Conservation (phyloP, 2,888 invertebrate genomes). For the Drosophila dives region DNA sequence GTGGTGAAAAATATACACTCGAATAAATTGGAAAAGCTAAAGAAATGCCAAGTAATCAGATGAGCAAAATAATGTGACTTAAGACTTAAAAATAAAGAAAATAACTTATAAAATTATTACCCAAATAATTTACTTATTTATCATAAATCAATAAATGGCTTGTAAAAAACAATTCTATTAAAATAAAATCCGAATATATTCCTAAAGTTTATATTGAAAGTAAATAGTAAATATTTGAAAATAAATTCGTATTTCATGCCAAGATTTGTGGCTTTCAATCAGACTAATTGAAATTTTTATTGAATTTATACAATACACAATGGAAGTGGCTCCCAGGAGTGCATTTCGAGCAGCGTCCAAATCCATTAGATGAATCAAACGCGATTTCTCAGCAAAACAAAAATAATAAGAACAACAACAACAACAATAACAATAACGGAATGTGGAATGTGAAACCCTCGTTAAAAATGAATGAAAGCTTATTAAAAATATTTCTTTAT, state of each 20-base stretch:
- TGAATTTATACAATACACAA: constrained; percentile 36
- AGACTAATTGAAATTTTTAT: constrained; percentile 45
- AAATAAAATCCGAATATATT: neutral
- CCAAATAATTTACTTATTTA: neutral
- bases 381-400: constrained; percentile 50
- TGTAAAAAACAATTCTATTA: neutral
- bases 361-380: constrained; percentile 78
- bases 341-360: constrained; percentile 47
- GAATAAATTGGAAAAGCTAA: constrained; percentile 1
- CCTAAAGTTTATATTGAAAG: neutral
- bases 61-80: neutral
- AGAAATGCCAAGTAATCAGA: neutral
- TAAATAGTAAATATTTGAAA: neutral
- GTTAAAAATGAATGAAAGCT: constrained; percentile 81
- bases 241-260: neutral
- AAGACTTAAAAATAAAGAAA: neutral
- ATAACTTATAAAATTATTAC: neutral
- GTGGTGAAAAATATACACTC: constrained; percentile 24
- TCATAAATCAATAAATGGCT: neutral
- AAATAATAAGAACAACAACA: constrained; percentile 17
- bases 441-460: constrained; percentile 78
- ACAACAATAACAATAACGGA: constrained; percentile 51
- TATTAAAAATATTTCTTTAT: constrained; percentile 81
- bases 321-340: constrained; percentile 59
- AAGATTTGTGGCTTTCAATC: neutral